phyloP scores from a whole-genome alignment of 2,888 invertebrate genomes.

The Limenitis camilla region DNA sequence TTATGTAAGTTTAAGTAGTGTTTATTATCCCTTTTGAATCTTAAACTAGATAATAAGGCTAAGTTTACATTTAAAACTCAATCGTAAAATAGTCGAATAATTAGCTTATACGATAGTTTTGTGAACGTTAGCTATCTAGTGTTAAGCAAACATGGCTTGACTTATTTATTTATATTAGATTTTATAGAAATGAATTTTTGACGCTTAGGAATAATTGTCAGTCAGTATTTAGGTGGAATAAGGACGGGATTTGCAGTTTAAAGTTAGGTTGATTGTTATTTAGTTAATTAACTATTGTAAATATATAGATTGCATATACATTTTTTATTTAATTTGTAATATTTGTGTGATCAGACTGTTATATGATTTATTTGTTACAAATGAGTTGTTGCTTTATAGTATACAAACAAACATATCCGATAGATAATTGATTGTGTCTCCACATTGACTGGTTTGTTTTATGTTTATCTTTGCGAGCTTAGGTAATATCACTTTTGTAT shows the following conservation, averaged over 20 bases:
- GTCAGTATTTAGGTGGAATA: constrained; percentile 66
- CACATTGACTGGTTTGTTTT: constrained; percentile 44
- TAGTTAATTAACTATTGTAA: constrained; percentile 73
- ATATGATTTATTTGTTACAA: constrained; percentile 73
- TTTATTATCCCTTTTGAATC: constrained; percentile 28
- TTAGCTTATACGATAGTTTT: too few species aligned
- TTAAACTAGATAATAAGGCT: constrained; percentile 15
- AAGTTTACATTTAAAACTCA: too few species aligned
- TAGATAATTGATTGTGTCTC: constrained; percentile 46
- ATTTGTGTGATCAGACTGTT: constrained; percentile 74
- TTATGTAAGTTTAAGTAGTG: too few species aligned
- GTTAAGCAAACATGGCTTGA: constrained; percentile 26
- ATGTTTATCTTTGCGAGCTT: constrained; percentile 21
- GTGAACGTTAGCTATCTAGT: too few species aligned
- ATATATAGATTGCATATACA: constrained; percentile 70
- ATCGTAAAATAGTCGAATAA: too few species aligned
- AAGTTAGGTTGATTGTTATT: constrained; percentile 71
- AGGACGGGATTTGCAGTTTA: constrained; percentile 51
- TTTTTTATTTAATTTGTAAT: constrained; percentile 72
- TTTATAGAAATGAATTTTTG: constrained; percentile 26
- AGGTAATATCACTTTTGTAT: constrained; percentile 26
- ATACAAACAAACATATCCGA: constrained; percentile 64
- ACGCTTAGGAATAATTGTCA: constrained; percentile 36
- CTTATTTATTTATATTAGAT: constrained; percentile 34
- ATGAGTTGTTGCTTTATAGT: constrained; percentile 69